These are phyloP conservation scores for Odocoileus hemionus DNA, from an alignment of 2,113 vertebrate species.

Conservation along the genomic window DNA sequence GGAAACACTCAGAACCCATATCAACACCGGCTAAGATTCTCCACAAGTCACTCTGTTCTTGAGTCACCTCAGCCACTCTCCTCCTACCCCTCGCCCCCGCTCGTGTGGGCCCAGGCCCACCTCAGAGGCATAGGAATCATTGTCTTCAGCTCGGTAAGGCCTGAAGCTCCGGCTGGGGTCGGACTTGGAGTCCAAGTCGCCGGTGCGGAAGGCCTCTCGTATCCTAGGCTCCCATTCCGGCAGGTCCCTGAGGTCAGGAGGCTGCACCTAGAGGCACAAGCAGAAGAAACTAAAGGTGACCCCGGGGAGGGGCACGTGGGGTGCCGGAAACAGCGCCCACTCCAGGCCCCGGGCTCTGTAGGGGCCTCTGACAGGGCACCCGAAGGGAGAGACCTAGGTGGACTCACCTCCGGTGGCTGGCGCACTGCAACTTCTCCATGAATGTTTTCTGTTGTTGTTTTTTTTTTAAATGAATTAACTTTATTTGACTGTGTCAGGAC, in stretches of 20 bases:
- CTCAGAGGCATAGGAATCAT: conserved; percentile 84
- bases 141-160: conserved; percentile 82
- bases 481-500: background rate
- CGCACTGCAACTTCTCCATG: background rate
- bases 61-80: background rate
- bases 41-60: background rate
- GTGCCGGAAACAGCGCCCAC: conserved; percentile 68
- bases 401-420: background rate
- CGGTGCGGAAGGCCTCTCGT: conserved; percentile 71
- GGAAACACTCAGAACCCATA: background rate
- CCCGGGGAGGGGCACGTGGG: conserved; percentile 77
- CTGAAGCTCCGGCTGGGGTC: conserved; percentile 81
- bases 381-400: background rate
- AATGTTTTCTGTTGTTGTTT: background rate
- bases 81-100: background rate
- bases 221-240: conserved; percentile 78
- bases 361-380: background rate
- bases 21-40: background rate
- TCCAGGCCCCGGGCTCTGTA: background rate
- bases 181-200: conserved; percentile 79
- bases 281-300: conserved; percentile 86
- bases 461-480: background rate
- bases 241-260: conserved; percentile 93
- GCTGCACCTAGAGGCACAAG: conserved; percentile 93
- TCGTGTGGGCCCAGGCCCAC: conserved; percentile 73